These are phyloP conservation scores for Amazona finschi DNA, from an alignment of 2,797 vertebrate genomes.

Conservation along the genomic window DNA sequence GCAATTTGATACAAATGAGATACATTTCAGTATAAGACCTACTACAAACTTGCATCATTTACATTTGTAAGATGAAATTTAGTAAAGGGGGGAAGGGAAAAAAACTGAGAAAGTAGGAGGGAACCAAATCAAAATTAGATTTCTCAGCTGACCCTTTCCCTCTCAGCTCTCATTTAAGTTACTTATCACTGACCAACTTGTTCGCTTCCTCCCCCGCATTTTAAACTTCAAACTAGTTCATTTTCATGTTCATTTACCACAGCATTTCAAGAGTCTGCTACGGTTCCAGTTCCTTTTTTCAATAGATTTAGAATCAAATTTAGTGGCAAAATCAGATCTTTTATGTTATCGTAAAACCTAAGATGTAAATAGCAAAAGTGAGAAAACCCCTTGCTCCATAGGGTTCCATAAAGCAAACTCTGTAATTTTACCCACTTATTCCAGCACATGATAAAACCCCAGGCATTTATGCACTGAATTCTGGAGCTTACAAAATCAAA, in stretches of 20 bases:
- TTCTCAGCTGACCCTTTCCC: neutral
- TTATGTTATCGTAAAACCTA: neutral
- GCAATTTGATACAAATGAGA: neutral
- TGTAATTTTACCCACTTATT: neutral
- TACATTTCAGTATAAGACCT: neutral
- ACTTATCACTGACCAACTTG: neutral
- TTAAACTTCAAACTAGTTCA: neutral
- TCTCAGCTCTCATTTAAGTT: neutral
- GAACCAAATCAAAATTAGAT: neutral
- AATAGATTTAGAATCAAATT: neutral
- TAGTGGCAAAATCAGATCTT: neutral
- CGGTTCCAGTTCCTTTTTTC: neutral
- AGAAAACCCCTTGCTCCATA: neutral
- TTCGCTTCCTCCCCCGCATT: neutral
- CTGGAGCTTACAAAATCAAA: neutral
- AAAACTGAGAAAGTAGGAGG: neutral
- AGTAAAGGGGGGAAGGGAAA: rapidly evolving
- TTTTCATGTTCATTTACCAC: neutral
- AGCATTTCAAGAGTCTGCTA: neutral
- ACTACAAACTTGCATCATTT: neutral
- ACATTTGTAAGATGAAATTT: neutral
- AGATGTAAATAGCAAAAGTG: neutral
- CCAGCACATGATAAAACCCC: rapidly evolving
- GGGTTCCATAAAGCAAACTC: neutral
- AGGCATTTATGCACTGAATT: neutral